phyloP scores from a whole-genome alignment of 2,797 vertebrate species.

The Lagorchestes hirsutus region DNA sequence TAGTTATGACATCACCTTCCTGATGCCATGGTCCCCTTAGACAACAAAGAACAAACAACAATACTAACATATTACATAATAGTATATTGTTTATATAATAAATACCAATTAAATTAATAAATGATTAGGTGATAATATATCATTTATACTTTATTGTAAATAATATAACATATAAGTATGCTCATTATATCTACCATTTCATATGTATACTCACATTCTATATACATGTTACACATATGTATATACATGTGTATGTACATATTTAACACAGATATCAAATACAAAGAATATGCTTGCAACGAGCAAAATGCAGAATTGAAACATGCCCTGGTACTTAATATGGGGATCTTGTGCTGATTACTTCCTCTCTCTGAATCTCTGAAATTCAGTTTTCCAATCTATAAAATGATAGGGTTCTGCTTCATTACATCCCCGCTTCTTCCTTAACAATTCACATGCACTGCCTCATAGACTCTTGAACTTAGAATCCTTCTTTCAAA shows the following conservation, averaged over 20 bases:
- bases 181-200: not conserved
- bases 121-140: not conserved
- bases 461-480: not conserved
- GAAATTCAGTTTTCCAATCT: not conserved
- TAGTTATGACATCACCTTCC: too few species aligned
- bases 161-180: not conserved
- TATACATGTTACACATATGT: not conserved
- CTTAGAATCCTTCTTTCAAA: not conserved
- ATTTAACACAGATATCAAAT: not conserved
- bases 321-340: not conserved
- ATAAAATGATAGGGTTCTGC: not conserved
- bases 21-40: too few species aligned
- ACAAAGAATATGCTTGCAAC: not conserved
- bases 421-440: not conserved
- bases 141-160: not conserved
- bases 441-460: not conserved
- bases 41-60: too few species aligned
- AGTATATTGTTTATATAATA: too few species aligned
- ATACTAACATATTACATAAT: too few species aligned
- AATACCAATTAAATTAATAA: not conserved
- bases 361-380: not conserved
- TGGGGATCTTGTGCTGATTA: not conserved
- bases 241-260: not conserved
- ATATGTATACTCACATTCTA: not conserved
- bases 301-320: not conserved